Evolutionary conservation across 2,888 invertebrate genomes (phyloP), one percentile per base, ranked within the genome.

Genomic region (Ochropleura plecta): DNA sequence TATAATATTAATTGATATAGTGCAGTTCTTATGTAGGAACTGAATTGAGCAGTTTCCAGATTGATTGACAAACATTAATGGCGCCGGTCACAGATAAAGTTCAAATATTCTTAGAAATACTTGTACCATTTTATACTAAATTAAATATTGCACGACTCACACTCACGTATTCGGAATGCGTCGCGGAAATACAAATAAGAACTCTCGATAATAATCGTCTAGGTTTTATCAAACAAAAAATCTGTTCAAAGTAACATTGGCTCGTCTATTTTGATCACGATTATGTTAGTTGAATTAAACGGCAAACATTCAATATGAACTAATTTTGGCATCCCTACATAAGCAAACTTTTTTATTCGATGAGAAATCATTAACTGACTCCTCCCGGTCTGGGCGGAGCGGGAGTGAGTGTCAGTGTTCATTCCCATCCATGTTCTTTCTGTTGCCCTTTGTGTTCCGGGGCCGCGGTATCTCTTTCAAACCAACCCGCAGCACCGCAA

Each of bases 161-260:
- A 5, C 12, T 49, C 73, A 62, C 60, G 73, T 60, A 62, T n/a
- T 40, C 49, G 14, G 57, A 76, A 76, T 66, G 66, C 76, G 53
- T 18, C 16, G 62, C 59, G 62, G 57, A 40, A 74, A 18, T 76
- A 49, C n/a, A 49, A 49, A n/a, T 30, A 76, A 63, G 18, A 55
- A 55, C 16, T 49, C 10, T 44, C 6, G 77, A 75, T 67, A 51
- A 40, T 51, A 76, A 76, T 67, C 77, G 49, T 59, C 77, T 75
- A 40, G 44, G 44, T 51, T 40, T 44, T 44, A 66, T 66, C 16
- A 10, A n/a, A 76, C 40, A 67, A 76, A 49, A 51, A 46, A 40
- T 40, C 57, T 42, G 20, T 71, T 55, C 42, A 30, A 59, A 67
- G 16, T 12, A 62, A 44, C 48, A 57, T 63, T 6, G 20, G 3